phyloP scores from a whole-genome alignment of 2,797 vertebrate species.

The Amphiprion clarkii region DNA sequence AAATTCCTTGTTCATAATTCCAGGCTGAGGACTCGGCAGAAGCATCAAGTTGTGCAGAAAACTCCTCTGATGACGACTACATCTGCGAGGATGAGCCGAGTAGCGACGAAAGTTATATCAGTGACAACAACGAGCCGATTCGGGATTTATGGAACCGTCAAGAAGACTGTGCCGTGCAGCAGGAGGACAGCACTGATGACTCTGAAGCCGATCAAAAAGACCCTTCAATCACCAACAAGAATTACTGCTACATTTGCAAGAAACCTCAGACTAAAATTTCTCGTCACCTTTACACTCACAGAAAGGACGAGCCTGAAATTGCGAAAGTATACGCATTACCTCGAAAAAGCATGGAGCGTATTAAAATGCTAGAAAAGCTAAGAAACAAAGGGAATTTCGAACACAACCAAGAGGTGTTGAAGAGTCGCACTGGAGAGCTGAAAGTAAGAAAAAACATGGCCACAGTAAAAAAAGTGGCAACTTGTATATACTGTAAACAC shows the following conservation, averaged over 20 bases:
- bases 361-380: slow-evolving; percentile 30
- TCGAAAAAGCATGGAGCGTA: slow-evolving; percentile 41
- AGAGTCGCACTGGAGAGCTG: slow-evolving; percentile 33
- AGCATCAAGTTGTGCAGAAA: slow-evolving; percentile 21
- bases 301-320: slow-evolving; percentile 47
- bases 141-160: neutral
- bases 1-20: slow-evolving; percentile 3
- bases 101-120: neutral
- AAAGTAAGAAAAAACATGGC: slow-evolving; percentile 37
- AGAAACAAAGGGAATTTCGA: slow-evolving; percentile 62
- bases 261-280: slow-evolving; percentile 51
- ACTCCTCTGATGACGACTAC: slow-evolving; percentile 35
- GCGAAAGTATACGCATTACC: slow-evolving; percentile 41
- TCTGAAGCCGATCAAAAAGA: slow-evolving; percentile 12
- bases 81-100: slow-evolving; percentile 10
- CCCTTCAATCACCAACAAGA: neutral
- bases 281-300: slow-evolving; percentile 68
- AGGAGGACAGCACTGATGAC: neutral
- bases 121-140: neutral
- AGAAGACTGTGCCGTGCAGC: neutral
- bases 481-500: slow-evolving; percentile 67
- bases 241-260: slow-evolving; percentile 74
- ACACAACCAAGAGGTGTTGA: slow-evolving; percentile 66
- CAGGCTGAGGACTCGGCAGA: slow-evolving; percentile 38
- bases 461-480: neutral